Evolutionary conservation across 2,888 invertebrate genomes (phyloP).

Genomic region (Xestia ashworthii): DNA sequence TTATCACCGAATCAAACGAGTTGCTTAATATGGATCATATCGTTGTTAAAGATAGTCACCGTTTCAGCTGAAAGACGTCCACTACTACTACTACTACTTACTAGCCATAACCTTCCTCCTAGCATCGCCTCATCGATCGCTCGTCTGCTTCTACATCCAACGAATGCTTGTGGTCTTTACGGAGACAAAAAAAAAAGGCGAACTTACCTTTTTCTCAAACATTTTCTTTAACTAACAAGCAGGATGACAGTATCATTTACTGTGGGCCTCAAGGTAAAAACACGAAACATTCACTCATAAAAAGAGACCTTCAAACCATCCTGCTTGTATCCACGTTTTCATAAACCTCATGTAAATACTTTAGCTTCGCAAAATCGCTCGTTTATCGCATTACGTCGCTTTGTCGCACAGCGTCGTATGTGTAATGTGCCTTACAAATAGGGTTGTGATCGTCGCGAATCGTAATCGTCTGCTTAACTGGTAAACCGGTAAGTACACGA

Average conservation of each 20-base stretch:
- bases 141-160: background rate
- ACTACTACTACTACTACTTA: background rate
- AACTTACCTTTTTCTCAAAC: background rate
- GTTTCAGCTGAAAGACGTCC: background rate
- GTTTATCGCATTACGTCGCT: conserved; percentile 31
- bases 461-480: conserved; percentile 69
- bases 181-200: too few species aligned
- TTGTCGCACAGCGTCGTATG: conserved; percentile 32
- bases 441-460: conserved; percentile 62
- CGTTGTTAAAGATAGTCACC: background rate
- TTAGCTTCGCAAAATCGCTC: conserved; percentile 20
- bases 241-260: too few species aligned
- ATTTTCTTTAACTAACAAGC: too few species aligned
- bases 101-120: background rate
- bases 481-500: conserved; percentile 43
- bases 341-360: conserved; percentile 43
- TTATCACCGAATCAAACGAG: background rate
- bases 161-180: background rate
- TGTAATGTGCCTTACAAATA: conserved; percentile 56
- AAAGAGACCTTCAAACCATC: background rate
- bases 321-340: conserved; percentile 17
- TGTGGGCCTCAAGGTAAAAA: background rate
- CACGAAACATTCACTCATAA: conserved; percentile 17
- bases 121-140: background rate
- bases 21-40: too few species aligned